These are phyloP conservation scores for Notocelia uddmanniana DNA, from an alignment of 2,888 invertebrate genomes.

Conservation along the genomic window DNA sequence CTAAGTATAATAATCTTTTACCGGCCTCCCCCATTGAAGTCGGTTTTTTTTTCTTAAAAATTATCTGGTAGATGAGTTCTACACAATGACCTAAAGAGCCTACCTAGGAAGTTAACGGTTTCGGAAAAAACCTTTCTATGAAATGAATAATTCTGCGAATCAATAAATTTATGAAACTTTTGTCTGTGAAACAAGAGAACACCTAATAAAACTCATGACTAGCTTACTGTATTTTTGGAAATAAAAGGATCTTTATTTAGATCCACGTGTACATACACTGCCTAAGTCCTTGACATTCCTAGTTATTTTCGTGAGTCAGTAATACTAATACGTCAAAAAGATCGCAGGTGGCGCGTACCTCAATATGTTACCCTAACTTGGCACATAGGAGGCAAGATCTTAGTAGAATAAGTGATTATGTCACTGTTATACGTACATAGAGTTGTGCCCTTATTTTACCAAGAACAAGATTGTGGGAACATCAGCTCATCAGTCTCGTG, in stretches of 20 bases:
- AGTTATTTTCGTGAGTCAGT: constrained; percentile 3
- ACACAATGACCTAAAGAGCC: too few species aligned
- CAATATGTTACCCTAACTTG: constrained; percentile 2
- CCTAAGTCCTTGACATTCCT: not conserved
- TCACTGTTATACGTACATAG: not conserved
- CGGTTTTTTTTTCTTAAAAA: too few species aligned
- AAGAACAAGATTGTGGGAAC: not conserved
- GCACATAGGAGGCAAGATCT: not conserved
- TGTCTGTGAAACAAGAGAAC: too few species aligned
- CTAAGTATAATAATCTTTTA: too few species aligned
- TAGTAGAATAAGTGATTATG: not conserved
- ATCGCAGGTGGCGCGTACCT: constrained; percentile 12
- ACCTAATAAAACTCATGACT: not conserved
- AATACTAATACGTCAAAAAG: constrained; percentile 10
- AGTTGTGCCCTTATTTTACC: not conserved
- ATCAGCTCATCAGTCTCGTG: constrained; percentile 13
- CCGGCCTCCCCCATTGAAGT: too few species aligned
- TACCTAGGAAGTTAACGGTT: too few species aligned
- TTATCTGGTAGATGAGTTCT: too few species aligned
- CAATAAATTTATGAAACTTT: too few species aligned
- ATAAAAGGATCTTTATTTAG: not conserved
- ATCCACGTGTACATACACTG: not conserved
- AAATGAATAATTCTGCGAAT: too few species aligned
- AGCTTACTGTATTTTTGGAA: not conserved
- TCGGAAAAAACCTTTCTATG: too few species aligned